A percentile compares a stretch with the other conserved stretches of the same genome.
phyloP scores from a whole-genome alignment of 2,113 vertebrate species.

The Hassar affinis region DNA sequence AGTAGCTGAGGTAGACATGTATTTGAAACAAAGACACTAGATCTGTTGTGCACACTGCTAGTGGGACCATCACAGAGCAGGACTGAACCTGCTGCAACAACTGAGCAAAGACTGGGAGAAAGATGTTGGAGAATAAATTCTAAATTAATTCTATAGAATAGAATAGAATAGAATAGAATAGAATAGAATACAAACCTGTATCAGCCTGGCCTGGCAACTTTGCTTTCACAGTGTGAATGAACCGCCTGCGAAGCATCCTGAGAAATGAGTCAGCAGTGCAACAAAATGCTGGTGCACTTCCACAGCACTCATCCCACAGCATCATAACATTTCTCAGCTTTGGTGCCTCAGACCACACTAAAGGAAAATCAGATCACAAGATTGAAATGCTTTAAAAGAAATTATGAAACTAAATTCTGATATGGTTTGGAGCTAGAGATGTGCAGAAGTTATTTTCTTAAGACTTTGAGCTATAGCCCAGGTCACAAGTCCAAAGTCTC shows the following conservation, averaged over 20 bases:
- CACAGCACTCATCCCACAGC: conserved; percentile 83
- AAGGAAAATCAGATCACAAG: background rate
- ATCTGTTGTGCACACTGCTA: conserved; percentile 42
- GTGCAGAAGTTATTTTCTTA: too few species aligned
- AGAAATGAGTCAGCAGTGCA: conserved; percentile 71
- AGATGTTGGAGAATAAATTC: background rate
- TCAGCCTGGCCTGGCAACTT: conserved; percentile 86
- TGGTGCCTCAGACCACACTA: conserved; percentile 81
- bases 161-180: conserved; percentile 8
- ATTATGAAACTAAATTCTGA: background rate
- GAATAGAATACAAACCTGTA: conserved; percentile 72
- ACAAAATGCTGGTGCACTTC: conserved; percentile 68
- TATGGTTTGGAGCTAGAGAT: background rate
- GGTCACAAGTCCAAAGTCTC: too few species aligned
- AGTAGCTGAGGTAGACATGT: conserved; percentile 79
- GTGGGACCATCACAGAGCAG: conserved; percentile 67
- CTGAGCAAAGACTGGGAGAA: conserved; percentile 73
- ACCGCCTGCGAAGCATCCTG: conserved; percentile 73
- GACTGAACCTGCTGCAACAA: conserved; percentile 82
- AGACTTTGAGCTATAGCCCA: too few species aligned
- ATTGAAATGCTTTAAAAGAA: background rate
- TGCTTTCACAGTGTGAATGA: conserved; percentile 81
- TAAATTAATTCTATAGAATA: background rate
- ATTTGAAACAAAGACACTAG: conserved; percentile 88
- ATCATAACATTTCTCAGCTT: conserved; percentile 74